Evolutionary conservation across 2,888 invertebrate genomes (phyloP).

Genomic region (Alviniconcha strummeri): DNA sequence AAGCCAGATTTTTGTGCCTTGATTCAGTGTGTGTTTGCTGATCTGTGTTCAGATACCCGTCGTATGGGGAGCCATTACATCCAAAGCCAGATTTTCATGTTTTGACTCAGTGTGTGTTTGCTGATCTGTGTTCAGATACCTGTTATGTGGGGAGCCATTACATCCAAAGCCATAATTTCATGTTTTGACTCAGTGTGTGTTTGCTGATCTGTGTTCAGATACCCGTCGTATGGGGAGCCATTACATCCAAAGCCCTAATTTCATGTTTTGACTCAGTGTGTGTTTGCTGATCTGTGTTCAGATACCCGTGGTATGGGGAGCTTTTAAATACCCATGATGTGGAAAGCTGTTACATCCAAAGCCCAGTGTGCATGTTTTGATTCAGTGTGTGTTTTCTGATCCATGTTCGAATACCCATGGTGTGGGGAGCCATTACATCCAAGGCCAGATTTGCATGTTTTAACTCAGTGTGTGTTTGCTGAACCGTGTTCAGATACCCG

Average conservation of each 20-base stretch:
- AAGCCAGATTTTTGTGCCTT: conserved; percentile 66
- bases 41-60: no score
- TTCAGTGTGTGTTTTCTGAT: no score
- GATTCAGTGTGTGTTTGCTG: no score
- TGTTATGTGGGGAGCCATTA: no score
- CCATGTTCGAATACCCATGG: no score
- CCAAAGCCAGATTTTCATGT: conserved; percentile 66
- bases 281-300: conserved; percentile 44
- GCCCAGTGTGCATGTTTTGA: conserved; percentile 66
- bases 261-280: no score
- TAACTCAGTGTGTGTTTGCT: no score
- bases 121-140: conserved; percentile 74
- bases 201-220: conserved; percentile 62
- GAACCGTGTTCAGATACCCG: conserved; percentile 71
- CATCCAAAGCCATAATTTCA: conserved; percentile 66
- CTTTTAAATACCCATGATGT: conserved; percentile 74
- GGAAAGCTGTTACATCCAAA: no score
- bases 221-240: conserved; percentile 73
- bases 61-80: no score
- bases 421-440: no score
- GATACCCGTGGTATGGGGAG: conserved; percentile 39
- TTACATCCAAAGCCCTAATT: conserved; percentile 66
- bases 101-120: no score
- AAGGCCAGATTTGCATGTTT: conserved; percentile 66
- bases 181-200: no score